Evolutionary conservation across 2,797 vertebrate genomes (phyloP).

Genomic region (Ctenochaetus hawaiiensis): DNA sequence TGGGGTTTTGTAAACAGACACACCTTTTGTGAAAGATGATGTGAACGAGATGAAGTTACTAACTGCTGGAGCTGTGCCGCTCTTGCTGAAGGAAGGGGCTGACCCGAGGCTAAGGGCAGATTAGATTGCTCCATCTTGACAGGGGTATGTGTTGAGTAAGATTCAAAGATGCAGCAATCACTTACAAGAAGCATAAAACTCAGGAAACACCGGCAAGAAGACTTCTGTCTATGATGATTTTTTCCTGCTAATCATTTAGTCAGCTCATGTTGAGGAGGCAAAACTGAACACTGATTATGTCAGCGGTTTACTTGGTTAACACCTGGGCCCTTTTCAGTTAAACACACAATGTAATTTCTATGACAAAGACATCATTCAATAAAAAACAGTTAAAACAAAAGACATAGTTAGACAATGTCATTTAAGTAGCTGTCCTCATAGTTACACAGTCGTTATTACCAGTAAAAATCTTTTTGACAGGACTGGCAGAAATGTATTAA

Average conservation of each 20-base stretch:
- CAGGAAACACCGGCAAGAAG: constrained; percentile 1
- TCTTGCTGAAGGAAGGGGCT: constrained; percentile 68
- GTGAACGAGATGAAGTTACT: constrained; percentile 83
- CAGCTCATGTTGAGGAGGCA: neutral
- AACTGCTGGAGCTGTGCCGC: constrained; percentile 67
- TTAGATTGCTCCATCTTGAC: constrained; percentile 76
- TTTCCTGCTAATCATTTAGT: constrained; percentile 21
- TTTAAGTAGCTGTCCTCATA: no score
- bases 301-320: constrained; percentile 15
- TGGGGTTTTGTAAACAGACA: constrained; percentile 90
- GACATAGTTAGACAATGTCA: no score
- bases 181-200: constrained; percentile 32
- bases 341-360: no score
- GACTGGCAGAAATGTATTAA: no score
- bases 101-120: constrained; percentile 74
- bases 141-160: constrained; percentile 70
- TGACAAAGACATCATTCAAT: no score
- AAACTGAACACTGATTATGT: constrained; percentile 21
- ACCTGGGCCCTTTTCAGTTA: neutral
- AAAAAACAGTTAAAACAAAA: no score
- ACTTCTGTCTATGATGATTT: neutral
- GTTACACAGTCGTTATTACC: no score
- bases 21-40: constrained; percentile 81
- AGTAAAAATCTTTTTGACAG: no score
- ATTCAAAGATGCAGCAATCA: constrained; percentile 38